These are phyloP conservation scores for Volucella bombylans DNA, from an alignment of 2,888 invertebrate species.

Conservation along the genomic window DNA sequence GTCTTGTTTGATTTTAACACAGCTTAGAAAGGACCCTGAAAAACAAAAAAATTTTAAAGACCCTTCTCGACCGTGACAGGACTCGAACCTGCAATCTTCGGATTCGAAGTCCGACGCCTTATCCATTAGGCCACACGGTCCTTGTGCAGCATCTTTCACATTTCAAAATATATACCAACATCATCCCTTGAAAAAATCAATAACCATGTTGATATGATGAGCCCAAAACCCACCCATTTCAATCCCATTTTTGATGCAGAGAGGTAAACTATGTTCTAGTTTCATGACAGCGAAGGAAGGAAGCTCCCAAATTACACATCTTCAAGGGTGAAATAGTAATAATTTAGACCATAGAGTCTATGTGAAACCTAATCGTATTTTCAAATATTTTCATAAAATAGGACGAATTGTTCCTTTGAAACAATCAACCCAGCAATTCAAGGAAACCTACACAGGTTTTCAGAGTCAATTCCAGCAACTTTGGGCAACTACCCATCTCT, in stretches of 20 bases:
- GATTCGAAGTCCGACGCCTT: slow-evolving; percentile 74
- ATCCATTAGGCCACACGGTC: slow-evolving; percentile 74
- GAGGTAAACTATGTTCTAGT: neutral
- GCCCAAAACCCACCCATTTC: neutral
- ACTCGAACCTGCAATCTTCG: slow-evolving; percentile 74
- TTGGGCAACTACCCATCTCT: no score
- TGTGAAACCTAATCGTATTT: no score
- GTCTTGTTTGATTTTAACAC: neutral
- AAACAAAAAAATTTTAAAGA: slow-evolving; percentile 1
- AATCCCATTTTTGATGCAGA: neutral
- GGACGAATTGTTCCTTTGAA: no score
- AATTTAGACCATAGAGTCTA: no score
- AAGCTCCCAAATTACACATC: neutral
- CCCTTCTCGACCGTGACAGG: slow-evolving; percentile 68
- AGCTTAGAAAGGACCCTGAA: no score
- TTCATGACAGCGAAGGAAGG: neutral
- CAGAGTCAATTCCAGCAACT: no score
- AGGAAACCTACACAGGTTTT: no score
- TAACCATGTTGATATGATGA: slow-evolving; percentile 14
- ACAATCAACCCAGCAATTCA: no score
- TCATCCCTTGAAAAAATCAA: slow-evolving; percentile 60
- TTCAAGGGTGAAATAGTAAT: no score
- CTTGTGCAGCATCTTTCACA: slow-evolving; percentile 61
- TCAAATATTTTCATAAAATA: no score
- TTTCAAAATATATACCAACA: slow-evolving; percentile 8